Evolutionary conservation across 2,113 vertebrate species (phyloP).

Genomic region (Petrocephalus microphthalmus): DNA sequence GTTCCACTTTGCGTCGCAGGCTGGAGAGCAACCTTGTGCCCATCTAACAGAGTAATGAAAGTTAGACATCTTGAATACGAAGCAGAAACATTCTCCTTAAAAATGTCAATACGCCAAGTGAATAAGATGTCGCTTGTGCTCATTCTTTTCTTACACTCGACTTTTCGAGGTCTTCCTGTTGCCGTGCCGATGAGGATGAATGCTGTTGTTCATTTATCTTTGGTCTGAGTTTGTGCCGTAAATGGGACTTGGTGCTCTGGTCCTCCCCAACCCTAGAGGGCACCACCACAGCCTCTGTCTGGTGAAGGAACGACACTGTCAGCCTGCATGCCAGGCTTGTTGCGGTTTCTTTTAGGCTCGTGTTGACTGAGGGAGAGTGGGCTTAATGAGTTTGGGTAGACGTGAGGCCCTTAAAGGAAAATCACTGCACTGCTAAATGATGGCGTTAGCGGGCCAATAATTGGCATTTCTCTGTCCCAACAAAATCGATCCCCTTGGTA

Average conservation of each 20-base stretch:
- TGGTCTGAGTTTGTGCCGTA: neutral
- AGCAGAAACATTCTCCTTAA: neutral
- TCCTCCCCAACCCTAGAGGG: neutral
- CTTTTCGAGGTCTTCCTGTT: neutral
- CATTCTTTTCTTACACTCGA: neutral
- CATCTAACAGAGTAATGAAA: neutral
- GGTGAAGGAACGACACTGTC: neutral
- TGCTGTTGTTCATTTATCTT: neutral
- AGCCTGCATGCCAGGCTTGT: neutral
- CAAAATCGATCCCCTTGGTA: neutral
- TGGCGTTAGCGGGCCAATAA: constrained; percentile 5
- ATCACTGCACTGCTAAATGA: neutral
- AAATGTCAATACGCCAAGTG: neutral
- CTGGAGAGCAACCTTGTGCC: neutral
- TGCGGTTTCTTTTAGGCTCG: neutral
- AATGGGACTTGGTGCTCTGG: neutral
- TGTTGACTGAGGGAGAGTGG: neutral
- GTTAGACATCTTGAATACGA: neutral
- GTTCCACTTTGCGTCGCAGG: neutral
- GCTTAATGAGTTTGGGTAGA: constrained; percentile 12
- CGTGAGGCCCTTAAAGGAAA: neutral
- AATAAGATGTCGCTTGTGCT: neutral
- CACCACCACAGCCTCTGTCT: neutral
- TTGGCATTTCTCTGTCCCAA: neutral
- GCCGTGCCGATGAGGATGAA: neutral